Evolutionary conservation across 2,113 vertebrate species (phyloP).

Genomic region (Nymphicus hollandicus): DNA sequence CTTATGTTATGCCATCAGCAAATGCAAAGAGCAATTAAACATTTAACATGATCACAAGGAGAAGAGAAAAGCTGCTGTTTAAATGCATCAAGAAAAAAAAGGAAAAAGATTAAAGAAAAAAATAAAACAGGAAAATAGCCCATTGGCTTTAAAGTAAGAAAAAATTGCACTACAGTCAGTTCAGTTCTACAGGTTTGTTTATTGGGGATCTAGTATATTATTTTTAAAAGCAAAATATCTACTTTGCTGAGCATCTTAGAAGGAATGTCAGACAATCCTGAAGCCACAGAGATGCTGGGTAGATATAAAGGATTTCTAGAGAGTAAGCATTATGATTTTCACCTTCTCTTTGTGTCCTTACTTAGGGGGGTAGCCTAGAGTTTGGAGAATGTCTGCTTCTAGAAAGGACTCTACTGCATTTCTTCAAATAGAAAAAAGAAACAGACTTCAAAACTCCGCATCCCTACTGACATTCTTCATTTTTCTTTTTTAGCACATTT

Average conservation of each 20-base stretch:
- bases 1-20: slow-evolving; percentile 45
- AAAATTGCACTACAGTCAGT: background rate
- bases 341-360: background rate
- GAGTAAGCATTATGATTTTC: background rate
- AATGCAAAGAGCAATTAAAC: slow-evolving; percentile 70
- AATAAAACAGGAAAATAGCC: background rate
- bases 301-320: background rate
- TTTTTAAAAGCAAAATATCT: background rate
- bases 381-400: background rate
- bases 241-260: background rate
- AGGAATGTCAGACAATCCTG: background rate
- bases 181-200: background rate
- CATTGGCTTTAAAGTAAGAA: background rate
- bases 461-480: background rate
- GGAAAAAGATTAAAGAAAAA: background rate
- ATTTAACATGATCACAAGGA: slow-evolving; percentile 59
- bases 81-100: background rate
- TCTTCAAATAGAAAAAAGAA: background rate
- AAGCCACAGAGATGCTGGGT: background rate
- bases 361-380: background rate
- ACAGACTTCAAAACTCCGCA: background rate
- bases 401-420: background rate
- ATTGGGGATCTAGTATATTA: background rate
- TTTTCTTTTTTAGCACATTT: background rate
- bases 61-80: slow-evolving; percentile 4